These are phyloP conservation scores for Pangasianodon hypophthalmus DNA, from an alignment of 2,113 vertebrate genomes.

Conservation along the genomic window DNA sequence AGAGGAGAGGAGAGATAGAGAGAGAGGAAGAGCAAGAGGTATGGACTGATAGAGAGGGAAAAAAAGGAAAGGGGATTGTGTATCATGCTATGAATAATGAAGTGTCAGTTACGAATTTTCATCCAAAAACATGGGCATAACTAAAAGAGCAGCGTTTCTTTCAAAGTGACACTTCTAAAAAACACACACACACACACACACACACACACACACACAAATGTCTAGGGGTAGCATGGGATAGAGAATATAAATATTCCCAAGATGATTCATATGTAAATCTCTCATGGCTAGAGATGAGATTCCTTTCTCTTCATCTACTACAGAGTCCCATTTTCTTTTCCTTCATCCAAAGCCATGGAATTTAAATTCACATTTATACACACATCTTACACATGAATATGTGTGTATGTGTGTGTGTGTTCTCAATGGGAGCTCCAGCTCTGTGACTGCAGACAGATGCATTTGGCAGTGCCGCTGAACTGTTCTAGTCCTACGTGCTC, in stretches of 20 bases:
- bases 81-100: conserved; percentile 69
- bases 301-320: conserved; percentile 42
- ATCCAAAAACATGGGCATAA: conserved; percentile 57
- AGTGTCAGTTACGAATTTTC: conserved; percentile 71
- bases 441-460: conserved; percentile 7
- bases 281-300: conserved; percentile 51
- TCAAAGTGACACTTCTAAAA: background rate
- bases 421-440: background rate
- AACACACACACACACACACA: conserved; percentile 22
- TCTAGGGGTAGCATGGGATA: conserved; percentile 29
- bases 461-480: conserved; percentile 13
- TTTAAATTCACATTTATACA: background rate
- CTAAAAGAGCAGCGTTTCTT: conserved; percentile 10
- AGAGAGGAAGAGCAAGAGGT: background rate
- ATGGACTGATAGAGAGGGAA: background rate
- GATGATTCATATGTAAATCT: conserved; percentile 56
- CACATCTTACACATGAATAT: background rate
- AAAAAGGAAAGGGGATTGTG: background rate
- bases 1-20: conserved; percentile 21
- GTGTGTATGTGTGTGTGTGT: conserved; percentile 9
- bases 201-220: conserved; percentile 30
- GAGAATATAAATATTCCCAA: conserved; percentile 42
- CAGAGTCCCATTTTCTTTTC: background rate
- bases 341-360: background rate
- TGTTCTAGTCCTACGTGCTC: conserved; percentile 30